Evolutionary conservation across 2,888 invertebrate genomes (phyloP).

Genomic region (Archips crataeganus): DNA sequence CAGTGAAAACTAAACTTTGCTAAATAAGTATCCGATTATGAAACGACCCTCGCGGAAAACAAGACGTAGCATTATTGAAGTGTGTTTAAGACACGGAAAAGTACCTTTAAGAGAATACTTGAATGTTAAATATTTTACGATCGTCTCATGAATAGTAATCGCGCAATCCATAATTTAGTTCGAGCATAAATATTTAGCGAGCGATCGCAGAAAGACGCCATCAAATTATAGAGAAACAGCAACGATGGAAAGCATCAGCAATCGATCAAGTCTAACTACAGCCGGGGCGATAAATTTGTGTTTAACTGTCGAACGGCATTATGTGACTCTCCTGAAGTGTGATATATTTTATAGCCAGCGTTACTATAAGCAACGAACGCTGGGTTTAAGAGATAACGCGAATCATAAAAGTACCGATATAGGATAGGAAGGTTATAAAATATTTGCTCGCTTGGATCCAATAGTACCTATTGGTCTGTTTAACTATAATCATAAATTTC

Average conservation of each 20-base stretch:
- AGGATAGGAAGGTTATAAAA: conserved; percentile 15
- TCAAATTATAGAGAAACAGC: conserved; percentile 2
- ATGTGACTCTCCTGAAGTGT: conserved; percentile 29
- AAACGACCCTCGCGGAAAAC: not conserved
- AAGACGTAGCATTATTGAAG: not conserved
- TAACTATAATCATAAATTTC: conserved; percentile 5
- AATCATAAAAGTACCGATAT: conserved; percentile 29
- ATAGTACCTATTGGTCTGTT: not conserved
- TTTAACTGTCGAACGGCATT: conserved; percentile 29
- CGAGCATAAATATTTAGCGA: conserved; percentile 20
- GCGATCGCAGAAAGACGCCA: not conserved
- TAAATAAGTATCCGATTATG: conserved; percentile 4
- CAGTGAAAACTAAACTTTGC: not conserved
- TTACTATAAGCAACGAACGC: conserved; percentile 22
- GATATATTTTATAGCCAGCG: conserved; percentile 28
- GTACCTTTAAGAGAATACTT: conserved; percentile 6
- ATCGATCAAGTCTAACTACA: conserved; percentile 13
- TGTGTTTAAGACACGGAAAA: conserved; percentile 1
- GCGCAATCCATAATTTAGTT: not conserved
- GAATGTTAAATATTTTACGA: conserved; percentile 11
- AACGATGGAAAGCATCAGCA: conserved; percentile 5
- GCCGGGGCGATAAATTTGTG: conserved; percentile 34
- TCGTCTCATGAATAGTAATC: conserved; percentile 16
- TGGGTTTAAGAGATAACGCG: conserved; percentile 22
- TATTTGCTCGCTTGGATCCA: not conserved